A percentile compares a stretch with the other conserved stretches of the same genome.
Conservation (phyloP, 2,113 vertebrate species). For the Leiothrix lutea region DNA sequence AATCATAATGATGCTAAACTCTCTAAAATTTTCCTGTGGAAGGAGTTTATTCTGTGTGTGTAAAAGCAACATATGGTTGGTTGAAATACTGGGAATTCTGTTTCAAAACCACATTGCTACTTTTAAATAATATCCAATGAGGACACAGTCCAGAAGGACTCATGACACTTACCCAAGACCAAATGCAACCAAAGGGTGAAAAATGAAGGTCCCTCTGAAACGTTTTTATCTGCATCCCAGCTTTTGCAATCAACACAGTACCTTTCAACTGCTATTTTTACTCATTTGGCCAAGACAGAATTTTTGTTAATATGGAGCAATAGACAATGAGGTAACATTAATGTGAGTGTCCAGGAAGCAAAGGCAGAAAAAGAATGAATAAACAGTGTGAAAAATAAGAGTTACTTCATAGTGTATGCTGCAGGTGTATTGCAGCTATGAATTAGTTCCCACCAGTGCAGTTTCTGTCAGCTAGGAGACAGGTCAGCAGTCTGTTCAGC, state of each 20-base stretch:
- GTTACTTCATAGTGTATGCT: neutral
- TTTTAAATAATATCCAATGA: neutral
- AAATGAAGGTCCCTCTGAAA: neutral
- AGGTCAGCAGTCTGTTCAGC: neutral
- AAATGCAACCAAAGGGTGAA: neutral
- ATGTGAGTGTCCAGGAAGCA: neutral
- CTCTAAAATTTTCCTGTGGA: neutral
- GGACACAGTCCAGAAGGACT: neutral
- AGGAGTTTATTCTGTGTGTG: neutral
- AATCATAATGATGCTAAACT: neutral
- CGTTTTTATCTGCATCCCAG: neutral
- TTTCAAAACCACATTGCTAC: neutral
- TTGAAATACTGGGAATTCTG: neutral
- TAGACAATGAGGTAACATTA: neutral
- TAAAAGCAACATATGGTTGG: neutral
- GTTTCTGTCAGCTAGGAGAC: neutral
- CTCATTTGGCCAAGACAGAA: neutral
- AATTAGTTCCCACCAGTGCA: neutral
- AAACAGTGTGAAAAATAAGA: neutral
- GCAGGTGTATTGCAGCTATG: neutral
- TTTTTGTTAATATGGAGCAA: neutral
- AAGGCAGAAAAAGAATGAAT: neutral
- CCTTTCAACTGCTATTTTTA: neutral
- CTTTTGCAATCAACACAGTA: neutral
- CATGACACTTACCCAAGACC: fast-evolving